Conservation (phyloP, 2,888 invertebrate species). For the Teleiodes luculella region DNA sequence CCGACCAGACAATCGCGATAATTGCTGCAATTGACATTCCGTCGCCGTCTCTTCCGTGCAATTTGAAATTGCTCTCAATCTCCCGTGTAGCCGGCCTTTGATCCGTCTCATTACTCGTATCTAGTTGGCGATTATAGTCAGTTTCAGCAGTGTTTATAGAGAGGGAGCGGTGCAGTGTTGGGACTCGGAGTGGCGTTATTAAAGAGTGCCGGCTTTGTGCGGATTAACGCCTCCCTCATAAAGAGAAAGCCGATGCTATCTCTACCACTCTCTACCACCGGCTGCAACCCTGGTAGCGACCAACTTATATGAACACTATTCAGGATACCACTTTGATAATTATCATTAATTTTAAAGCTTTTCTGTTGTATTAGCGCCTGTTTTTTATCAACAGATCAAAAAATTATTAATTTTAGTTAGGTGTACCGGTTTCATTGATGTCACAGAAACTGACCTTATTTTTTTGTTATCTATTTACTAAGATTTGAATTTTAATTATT, state of each 20-base stretch:
- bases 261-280: background rate
- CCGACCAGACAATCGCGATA: slow-evolving; percentile 30
- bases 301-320: background rate
- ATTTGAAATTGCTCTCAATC: slow-evolving; percentile 2
- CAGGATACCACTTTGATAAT: too few species aligned
- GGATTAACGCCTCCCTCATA: slow-evolving; percentile 13
- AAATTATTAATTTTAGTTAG: too few species aligned
- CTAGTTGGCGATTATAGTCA: background rate
- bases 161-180: background rate
- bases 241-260: slow-evolving; percentile 6
- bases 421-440: too few species aligned
- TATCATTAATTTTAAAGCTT: too few species aligned
- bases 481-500: too few species aligned
- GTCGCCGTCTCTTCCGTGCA: background rate
- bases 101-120: background rate
- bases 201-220: slow-evolving; percentile 1
- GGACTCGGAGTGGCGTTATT: background rate
- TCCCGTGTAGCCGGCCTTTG: slow-evolving; percentile 1
- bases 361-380: too few species aligned
- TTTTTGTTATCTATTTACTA: too few species aligned
- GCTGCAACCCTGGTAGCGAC: background rate
- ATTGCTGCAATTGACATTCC: slow-evolving; percentile 37
- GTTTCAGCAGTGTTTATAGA: background rate
- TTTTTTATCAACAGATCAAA: too few species aligned
- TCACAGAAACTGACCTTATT: too few species aligned